Base-by-base conservation (phyloP, 2,113 vertebrate species). In the Tragelaphus imberbis region DNA sequence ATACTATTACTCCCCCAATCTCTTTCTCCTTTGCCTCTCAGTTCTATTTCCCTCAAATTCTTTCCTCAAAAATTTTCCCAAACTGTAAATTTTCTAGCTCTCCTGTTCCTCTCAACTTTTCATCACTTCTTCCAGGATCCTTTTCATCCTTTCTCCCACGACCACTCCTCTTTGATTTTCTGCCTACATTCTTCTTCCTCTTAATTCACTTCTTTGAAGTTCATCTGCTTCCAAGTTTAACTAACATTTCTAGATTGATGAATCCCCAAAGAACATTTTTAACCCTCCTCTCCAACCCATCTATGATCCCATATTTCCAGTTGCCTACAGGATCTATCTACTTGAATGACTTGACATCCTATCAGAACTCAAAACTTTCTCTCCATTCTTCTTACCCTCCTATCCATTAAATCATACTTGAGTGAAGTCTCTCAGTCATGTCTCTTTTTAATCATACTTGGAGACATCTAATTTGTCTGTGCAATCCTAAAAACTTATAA, bases 401-500 rank as follows among this genome's bases (percentile, higher is more conserved):
- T 87, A 2, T 7, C 82, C 23, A 90, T 63, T 71, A 23, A 71
- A 23, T 71, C 19, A 40, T 40, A 71, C 19, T 71, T 71, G n/a
- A 40, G 68, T 71, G 68, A 71, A 71, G n/a, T 71, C 19, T 71
- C 68, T 71, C 68, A 71, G 5, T 71, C 19, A 2, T 40, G 68
- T 40, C 19, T 71, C n/a, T 71, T 40, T n/a, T 71, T 12, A 71
- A 71, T n/a, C 58, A 91, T 81, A 75, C 9, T 75, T 10, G 8
- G 23, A 47, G 21, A 84, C 47, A 91, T 55, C 61, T 51, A 59
- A 79, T 56, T 68, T 44, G 6, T 40, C 44, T 47, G 25, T 12
- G 27, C 88, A 95, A 81, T 80, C 87, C 82, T 95, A 88, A 85
- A 16, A 84, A 84, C 87, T 61, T 95, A 82, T 63, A 95, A 88